Evolutionary conservation across 2,888 invertebrate species (phyloP), one percentile per base, ranked within the genome.

Genomic region (Callimorpha dominula): DNA sequence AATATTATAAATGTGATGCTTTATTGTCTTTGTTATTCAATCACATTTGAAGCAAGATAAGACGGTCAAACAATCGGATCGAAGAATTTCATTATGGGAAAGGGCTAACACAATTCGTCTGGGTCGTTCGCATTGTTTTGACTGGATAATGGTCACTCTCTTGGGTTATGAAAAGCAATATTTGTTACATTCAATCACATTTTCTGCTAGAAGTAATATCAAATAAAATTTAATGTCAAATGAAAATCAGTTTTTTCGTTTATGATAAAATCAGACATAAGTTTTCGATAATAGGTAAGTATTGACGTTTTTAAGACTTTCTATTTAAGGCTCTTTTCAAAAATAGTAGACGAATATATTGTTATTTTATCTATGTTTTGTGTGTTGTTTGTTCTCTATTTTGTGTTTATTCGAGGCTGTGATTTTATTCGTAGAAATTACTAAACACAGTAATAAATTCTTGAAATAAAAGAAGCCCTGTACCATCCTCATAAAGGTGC

Each of bases 21-120:
- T 74, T 31, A 49, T 57, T 46, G 62, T 73, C 68, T 76, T 80
- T 75, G 69, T 71, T 68, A 78, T 76, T 75, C 66, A 80, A 78
- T 78, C 52, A 65, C 71, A 73, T 80, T 76, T 76, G 77, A 73
- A 68, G 68, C 15, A 40, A 74, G 52, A 68, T 72, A 70, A 72
- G 72, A 67, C 71, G 75, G 75, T 78, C 77, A 77, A 76, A 82
- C 78, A 81, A 82, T 81, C 60, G 57, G 14, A 72, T 68, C 31
- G 64, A 68, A 75, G 74, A 81, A 82, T 81, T 76, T 76, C 81
- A 78, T 81, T 68, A 78, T 72, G 67, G 72, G 73, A 78, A 82
- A 75, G 67, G 73, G 71, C 68, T 79, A 72, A 74, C 73, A 78
- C 72, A 76, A 73, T 72, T 75, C 76, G 74, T 81, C 76, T 71